Percentiles rank a stretch among this genome's conserved stretches.
phyloP scores from a whole-genome alignment of 2,797 vertebrate genomes.

The Echeneis naucrates region DNA sequence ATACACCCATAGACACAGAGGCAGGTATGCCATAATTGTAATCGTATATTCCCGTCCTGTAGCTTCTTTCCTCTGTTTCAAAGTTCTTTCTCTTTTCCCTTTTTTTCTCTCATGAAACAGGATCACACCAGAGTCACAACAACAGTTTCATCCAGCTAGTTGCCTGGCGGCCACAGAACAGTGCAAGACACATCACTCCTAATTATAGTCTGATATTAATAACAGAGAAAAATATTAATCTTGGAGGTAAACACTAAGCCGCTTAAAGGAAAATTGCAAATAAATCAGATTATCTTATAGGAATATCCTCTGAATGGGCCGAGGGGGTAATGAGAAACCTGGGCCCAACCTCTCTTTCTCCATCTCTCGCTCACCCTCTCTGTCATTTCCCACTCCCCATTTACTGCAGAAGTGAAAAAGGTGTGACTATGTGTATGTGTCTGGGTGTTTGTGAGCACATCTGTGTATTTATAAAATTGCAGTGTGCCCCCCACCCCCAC shows the following conservation, averaged over 20 bases:
- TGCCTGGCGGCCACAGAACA: constrained; percentile 70
- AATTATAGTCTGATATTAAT: constrained; percentile 86
- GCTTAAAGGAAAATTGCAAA: constrained; percentile 86
- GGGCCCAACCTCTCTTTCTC: constrained; percentile 54
- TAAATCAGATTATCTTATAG: constrained; percentile 86
- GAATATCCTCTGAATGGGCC: constrained; percentile 81
- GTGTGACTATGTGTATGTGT: constrained; percentile 67
- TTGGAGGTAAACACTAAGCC: constrained; percentile 84
- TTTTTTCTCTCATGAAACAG: constrained; percentile 54
- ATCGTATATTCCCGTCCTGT: constrained; percentile 61
- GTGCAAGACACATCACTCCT: constrained; percentile 77
- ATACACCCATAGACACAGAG: constrained; percentile 47
- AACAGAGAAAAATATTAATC: constrained; percentile 85
- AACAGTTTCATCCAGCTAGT: constrained; percentile 67
- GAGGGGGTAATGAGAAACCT: constrained; percentile 79
- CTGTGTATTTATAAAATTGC: constrained; percentile 71
- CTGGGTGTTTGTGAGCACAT: constrained; percentile 64
- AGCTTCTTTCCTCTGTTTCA: constrained; percentile 54
- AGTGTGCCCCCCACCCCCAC: constrained; percentile 27
- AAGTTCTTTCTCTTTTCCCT: constrained; percentile 49
- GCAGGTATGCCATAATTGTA: constrained; percentile 61
- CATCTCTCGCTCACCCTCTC: constrained; percentile 19
- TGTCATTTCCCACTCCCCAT: constrained; percentile 62
- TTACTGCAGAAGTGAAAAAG: constrained; percentile 71
- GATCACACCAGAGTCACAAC: constrained; percentile 59